Conservation (phyloP, 2,888 invertebrate genomes). For the Drosophila phalerata region DNA sequence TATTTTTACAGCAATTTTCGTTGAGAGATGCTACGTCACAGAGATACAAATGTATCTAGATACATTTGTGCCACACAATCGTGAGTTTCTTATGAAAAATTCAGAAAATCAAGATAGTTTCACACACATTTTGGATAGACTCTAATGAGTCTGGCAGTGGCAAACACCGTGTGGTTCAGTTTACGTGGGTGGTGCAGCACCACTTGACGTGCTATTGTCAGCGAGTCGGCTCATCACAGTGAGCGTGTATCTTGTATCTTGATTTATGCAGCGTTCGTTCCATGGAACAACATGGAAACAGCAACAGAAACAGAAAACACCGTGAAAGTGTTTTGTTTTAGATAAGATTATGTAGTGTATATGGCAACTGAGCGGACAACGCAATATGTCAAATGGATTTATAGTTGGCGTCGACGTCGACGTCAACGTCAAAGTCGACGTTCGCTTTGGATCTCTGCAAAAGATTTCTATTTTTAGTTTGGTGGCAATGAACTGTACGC, state of each 20-base stretch:
- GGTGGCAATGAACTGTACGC: slow-evolving; percentile 73
- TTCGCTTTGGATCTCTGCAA: slow-evolving; percentile 49
- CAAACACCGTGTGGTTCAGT: slow-evolving; percentile 15
- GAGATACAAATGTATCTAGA: slow-evolving; percentile 40
- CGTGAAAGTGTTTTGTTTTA: slow-evolving; percentile 74
- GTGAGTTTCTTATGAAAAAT: slow-evolving; percentile 18
- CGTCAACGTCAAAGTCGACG: slow-evolving; percentile 9
- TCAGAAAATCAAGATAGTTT: slow-evolving; percentile 16
- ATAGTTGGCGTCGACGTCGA: slow-evolving; percentile 52
- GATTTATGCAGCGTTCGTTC: slow-evolving; percentile 58
- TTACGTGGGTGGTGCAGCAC: slow-evolving; percentile 61
- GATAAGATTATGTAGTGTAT: slow-evolving; percentile 71
- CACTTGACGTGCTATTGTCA: slow-evolving; percentile 77
- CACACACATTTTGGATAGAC: slow-evolving; percentile 31
- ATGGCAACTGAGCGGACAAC: slow-evolving; percentile 44
- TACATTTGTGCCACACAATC: slow-evolving; percentile 5
- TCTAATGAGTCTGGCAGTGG: slow-evolving; percentile 37
- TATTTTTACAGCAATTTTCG: slow-evolving; percentile 51
- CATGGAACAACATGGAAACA: slow-evolving; percentile 37
- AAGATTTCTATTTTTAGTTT: slow-evolving; percentile 58
- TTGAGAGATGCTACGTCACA: slow-evolving; percentile 45
- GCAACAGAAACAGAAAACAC: slow-evolving; percentile 31
- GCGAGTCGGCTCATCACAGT: slow-evolving; percentile 51
- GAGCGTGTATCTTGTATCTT: slow-evolving; percentile 31
- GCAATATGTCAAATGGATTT: slow-evolving; percentile 78